Percentiles rank a stretch among this genome's conserved stretches.
These are phyloP conservation scores for Oncorhynchus gorbuscha DNA, from an alignment of 2,113 vertebrate genomes.

Conservation along the genomic window DNA sequence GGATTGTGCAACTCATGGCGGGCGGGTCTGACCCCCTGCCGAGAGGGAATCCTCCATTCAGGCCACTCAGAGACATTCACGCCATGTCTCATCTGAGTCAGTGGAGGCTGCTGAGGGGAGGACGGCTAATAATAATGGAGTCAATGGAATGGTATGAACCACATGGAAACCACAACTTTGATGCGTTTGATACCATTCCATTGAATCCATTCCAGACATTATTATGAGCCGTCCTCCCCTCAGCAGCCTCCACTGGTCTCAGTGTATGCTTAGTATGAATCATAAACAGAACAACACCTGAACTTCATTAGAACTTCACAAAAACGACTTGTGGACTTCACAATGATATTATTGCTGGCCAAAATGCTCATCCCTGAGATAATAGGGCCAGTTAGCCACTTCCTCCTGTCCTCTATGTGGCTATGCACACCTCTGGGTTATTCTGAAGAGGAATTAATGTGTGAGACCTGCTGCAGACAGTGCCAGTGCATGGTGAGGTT, in stretches of 20 bases:
- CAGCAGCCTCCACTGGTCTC: not conserved
- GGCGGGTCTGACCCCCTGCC: not conserved
- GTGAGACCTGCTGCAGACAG: not conserved
- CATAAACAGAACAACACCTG: not conserved
- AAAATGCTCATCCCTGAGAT: too few species aligned
- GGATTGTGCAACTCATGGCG: constrained; percentile 1
- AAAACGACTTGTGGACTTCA: not conserved
- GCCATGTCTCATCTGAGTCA: not conserved
- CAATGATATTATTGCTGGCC: not conserved
- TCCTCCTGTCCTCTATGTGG: not conserved
- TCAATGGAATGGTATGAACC: too few species aligned
- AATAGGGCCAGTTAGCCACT: not conserved
- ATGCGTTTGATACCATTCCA: too few species aligned
- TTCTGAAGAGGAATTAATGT: not conserved
- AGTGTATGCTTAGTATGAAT: not conserved
- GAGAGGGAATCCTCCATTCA: constrained; percentile 8
- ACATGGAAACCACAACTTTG: too few species aligned
- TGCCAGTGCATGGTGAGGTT: not conserved
- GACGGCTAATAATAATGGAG: not conserved
- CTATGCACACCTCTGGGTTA: not conserved
- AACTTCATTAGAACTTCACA: not conserved
- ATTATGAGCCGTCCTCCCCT: not conserved
- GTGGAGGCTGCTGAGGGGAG: not conserved
- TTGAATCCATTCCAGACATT: too few species aligned
- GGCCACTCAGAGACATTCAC: not conserved